Evolutionary conservation across 2,113 vertebrate genomes (phyloP).

Genomic region (Calidris pugnax): DNA sequence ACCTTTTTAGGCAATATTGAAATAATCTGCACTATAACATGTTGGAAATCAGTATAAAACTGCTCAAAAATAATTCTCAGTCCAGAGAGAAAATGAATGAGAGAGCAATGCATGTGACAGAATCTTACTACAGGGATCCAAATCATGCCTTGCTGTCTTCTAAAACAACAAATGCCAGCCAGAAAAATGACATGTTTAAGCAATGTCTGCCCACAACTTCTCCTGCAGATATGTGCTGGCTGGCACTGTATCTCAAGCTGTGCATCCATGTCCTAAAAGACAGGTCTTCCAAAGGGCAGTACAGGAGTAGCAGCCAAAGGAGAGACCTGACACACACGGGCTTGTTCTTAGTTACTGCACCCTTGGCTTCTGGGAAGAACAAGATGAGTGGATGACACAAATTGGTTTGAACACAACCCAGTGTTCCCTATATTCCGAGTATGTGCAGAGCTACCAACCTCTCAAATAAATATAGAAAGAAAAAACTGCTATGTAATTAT

Average conservation of each 20-base stretch:
- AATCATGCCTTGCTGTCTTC: not conserved
- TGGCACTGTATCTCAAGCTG: not conserved
- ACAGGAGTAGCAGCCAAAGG: not conserved
- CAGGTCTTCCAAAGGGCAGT: not conserved
- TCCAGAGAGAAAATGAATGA: not conserved
- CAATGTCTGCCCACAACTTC: not conserved
- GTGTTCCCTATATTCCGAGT: not conserved
- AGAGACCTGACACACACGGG: not conserved
- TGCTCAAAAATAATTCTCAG: not conserved
- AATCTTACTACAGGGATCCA: not conserved
- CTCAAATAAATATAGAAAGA: slow-evolving; percentile 13
- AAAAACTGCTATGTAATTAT: not conserved
- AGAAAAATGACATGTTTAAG: not conserved
- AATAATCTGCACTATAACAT: not conserved
- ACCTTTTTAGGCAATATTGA: not conserved
- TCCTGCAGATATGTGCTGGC: not conserved
- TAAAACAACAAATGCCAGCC: not conserved
- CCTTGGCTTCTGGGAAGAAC: not conserved
- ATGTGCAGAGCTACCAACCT: not conserved
- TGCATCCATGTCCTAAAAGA: not conserved
- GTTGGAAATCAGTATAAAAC: not conserved
- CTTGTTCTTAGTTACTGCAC: not conserved
- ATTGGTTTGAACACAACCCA: not conserved
- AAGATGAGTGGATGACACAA: slow-evolving; percentile 1
- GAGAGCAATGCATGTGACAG: not conserved